Percentiles rank a stretch among this genome's conserved stretches.
Evolutionary conservation across 2,113 vertebrate species (phyloP).

Genomic region (Oryzias melastigma): DNA sequence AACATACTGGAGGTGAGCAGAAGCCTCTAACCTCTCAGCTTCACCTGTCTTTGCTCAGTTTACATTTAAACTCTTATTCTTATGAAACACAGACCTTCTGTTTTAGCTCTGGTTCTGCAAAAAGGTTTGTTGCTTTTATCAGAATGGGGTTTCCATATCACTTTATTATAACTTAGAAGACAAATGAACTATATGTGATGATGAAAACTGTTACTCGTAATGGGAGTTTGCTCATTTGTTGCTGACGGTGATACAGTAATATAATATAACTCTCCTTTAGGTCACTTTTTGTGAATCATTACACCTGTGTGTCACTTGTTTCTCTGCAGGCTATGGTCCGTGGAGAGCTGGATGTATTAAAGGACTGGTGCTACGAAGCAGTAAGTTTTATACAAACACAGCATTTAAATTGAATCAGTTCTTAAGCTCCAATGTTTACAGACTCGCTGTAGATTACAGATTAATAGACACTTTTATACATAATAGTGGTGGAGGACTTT

Average conservation of each 20-base stretch:
- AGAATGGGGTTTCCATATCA: too few species aligned
- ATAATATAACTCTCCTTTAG: too few species aligned
- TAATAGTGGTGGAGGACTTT: not conserved
- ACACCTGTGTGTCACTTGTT: not conserved
- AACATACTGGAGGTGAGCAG: slow-evolving; percentile 86
- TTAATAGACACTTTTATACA: not conserved
- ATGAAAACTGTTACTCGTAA: not conserved
- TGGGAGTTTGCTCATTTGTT: not conserved
- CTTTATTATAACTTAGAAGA: too few species aligned
- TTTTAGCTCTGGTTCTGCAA: not conserved
- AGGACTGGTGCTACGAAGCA: slow-evolving; percentile 97
- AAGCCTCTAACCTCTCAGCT: not conserved
- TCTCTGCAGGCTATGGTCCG: slow-evolving; percentile 86
- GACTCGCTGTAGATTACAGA: not conserved
- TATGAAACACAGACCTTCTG: not conserved
- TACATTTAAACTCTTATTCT: not conserved
- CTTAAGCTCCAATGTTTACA: not conserved
- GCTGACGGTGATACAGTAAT: too few species aligned
- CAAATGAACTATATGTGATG: not conserved
- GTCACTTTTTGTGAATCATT: not conserved
- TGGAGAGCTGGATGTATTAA: slow-evolving; percentile 93
- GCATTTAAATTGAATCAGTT: not conserved
- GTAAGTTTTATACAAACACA: slow-evolving; percentile 76
- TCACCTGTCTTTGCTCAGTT: not conserved
- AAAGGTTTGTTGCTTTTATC: not conserved